Evolutionary conservation across 2,113 vertebrate species (phyloP).

Genomic region (Eonycteris spelaea): DNA sequence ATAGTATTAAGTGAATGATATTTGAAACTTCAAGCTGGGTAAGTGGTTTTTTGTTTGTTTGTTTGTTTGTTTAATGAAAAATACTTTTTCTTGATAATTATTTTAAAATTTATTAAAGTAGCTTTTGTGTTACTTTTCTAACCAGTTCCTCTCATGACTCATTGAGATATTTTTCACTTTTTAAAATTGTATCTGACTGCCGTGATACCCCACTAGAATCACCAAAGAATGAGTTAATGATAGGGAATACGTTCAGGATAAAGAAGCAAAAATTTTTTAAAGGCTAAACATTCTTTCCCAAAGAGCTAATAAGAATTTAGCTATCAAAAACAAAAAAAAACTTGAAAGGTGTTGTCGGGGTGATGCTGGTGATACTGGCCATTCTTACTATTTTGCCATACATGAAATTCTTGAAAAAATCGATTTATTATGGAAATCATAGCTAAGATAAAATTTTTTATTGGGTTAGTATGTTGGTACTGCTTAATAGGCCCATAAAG

Average conservation of each 20-base stretch:
- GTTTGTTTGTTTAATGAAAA: not conserved
- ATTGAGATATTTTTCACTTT: not conserved
- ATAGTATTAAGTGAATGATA: not conserved
- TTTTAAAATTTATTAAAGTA: not conserved
- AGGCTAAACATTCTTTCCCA: not conserved
- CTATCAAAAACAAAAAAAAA: not conserved
- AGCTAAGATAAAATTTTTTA: not conserved
- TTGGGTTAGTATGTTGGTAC: not conserved
- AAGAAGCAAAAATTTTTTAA: not conserved
- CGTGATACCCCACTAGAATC: not conserved
- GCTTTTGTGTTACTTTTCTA: not conserved
- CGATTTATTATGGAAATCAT: not conserved
- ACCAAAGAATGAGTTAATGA: not conserved
- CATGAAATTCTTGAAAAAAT: not conserved
- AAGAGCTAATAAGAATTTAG: not conserved
- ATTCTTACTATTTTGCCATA: not conserved
- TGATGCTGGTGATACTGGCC: not conserved
- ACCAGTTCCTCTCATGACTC: not conserved
- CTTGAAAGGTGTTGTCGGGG: not conserved
- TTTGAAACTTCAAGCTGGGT: not conserved
- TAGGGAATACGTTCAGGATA: not conserved
- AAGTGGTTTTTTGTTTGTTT: not conserved
- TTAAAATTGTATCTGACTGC: not conserved
- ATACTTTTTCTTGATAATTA: not conserved
- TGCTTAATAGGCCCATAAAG: constrained; percentile 12